Base-by-base conservation (phyloP, 2,888 invertebrate species). In the Girardia tigrina region DNA sequence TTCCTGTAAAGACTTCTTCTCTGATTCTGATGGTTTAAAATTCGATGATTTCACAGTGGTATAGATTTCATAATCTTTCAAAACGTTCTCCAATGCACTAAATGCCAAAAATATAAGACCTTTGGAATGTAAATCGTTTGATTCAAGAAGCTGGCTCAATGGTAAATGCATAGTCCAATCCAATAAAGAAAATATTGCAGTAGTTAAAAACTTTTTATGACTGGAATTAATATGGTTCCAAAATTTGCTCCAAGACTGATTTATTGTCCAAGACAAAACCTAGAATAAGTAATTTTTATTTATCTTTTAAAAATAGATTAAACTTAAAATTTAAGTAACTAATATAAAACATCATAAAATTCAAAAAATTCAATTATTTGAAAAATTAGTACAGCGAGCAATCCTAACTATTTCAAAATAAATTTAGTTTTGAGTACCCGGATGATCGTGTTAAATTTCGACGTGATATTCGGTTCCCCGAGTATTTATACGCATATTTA, bases 111-210 rank as follows among this genome's bases (percentile, higher is more conserved):
- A 80, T 20, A 84, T 79, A 75, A 82, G 82, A 72, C 81, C 80
- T 76, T 80, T 81, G 77, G 81, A 81, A 29, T 75, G 75, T 16
- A 80, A 80, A 29, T 81, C 81, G 8, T 80, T 78, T 1, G 81
- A 80, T 75, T 75, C 90, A 90, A 83, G 88, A 86, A 85, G 79
- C 29, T 83, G 81, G 16, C 82, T 78, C 29, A 85, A 80, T 0
- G 87, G 87, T 77, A 94, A 88, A 72, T 89, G 88, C 88, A 94
- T 92, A 75, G 92, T 92, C 89, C 93, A 94, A 85, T 94, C 94
- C 0, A 92, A 92, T 77, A 95, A 86, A 82, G 92, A 91, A 76
- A 94, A 88, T 80, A 94, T 87, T 79, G 94, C 86, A 0, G 92
- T 90, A 29, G 90, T 89, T 16, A 90, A 88, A 75, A 92, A 84